Conservation (phyloP, 2,888 invertebrate genomes). For the Plagodis pulveraria region DNA sequence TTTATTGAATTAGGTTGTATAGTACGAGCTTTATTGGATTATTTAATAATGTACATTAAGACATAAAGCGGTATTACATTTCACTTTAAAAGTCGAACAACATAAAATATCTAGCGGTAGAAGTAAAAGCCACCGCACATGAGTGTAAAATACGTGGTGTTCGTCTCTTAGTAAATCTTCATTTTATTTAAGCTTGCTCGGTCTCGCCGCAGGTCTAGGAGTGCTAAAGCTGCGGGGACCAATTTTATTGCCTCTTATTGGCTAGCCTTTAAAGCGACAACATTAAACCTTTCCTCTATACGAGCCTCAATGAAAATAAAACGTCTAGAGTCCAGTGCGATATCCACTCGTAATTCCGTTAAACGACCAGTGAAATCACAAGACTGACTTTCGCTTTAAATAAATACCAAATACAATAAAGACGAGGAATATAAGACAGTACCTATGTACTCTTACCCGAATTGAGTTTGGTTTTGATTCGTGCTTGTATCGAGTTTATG, state of each 20-base stretch:
- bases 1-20: conserved; percentile 3
- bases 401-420: conserved; percentile 47
- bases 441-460: conserved; percentile 38
- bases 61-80: background rate
- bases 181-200: conserved; percentile 52
- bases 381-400: conserved; percentile 46
- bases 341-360: conserved; percentile 42
- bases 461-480: conserved; percentile 57
- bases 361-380: conserved; percentile 44
- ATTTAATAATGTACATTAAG: background rate
- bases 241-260: conserved; percentile 69
- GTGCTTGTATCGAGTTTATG: conserved; percentile 58
- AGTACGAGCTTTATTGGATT: background rate
- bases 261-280: conserved; percentile 64
- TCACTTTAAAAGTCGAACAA: conserved; percentile 26
- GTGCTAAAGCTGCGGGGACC: conserved; percentile 50
- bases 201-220: conserved; percentile 52
- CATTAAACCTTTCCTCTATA: conserved; percentile 52
- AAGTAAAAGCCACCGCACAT: conserved; percentile 47
- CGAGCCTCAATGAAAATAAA: conserved; percentile 44
- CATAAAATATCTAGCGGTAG: conserved; percentile 47
- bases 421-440: conserved; percentile 51
- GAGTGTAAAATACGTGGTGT: conserved; percentile 54
- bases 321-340: conserved; percentile 37
- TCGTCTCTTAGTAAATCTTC: conserved; percentile 57